These are phyloP conservation scores for Drosophila persimilis DNA, from an alignment of 1,140 invertebrate species.

Conservation along the genomic window DNA sequence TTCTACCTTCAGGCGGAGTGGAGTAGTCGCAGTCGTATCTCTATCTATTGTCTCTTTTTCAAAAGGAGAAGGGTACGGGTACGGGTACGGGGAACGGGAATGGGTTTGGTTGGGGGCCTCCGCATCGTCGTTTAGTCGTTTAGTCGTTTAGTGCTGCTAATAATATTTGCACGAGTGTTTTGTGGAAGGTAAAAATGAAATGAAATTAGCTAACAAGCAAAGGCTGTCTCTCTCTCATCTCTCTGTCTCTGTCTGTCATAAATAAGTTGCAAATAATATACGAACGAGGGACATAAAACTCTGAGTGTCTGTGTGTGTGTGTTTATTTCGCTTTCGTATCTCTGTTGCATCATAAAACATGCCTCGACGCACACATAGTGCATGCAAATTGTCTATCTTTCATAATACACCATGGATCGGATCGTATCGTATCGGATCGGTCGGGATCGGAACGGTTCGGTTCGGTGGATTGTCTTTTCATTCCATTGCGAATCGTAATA, in stretches of 20 bases:
- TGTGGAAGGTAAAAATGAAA: slow-evolving; percentile 23
- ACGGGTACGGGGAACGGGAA: too few relatives aligned
- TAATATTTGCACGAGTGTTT: slow-evolving; percentile 47
- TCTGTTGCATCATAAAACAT: slow-evolving; percentile 51
- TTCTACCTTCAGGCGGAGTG: slow-evolving; percentile 1
- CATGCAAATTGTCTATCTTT: slow-evolving; percentile 57
- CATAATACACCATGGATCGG: slow-evolving; percentile 24
- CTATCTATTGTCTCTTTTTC: slow-evolving; percentile 36
- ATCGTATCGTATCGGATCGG: too few relatives aligned
- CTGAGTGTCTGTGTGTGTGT: slow-evolving; percentile 30
- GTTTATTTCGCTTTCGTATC: too few relatives aligned
- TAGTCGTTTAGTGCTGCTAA: slow-evolving; percentile 11
- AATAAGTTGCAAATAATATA: slow-evolving; percentile 75
- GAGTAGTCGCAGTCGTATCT: slow-evolving; percentile 35
- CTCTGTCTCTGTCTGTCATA: slow-evolving; percentile 46
- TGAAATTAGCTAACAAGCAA: slow-evolving; percentile 65
- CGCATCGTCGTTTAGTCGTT: too few relatives aligned
- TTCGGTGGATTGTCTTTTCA: slow-evolving; percentile 2
- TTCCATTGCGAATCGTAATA: slow-evolving; percentile 2
- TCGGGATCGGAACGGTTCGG: too few relatives aligned
- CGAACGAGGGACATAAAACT: slow-evolving; percentile 51
- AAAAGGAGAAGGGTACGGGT: too few relatives aligned
- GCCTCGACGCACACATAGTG: slow-evolving; percentile 49
- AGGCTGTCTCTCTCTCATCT: slow-evolving; percentile 10
- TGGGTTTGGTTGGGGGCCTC: too few relatives aligned